phyloP scores from a whole-genome alignment of 2,797 vertebrate species.

The Threskiornis aethiopicus region DNA sequence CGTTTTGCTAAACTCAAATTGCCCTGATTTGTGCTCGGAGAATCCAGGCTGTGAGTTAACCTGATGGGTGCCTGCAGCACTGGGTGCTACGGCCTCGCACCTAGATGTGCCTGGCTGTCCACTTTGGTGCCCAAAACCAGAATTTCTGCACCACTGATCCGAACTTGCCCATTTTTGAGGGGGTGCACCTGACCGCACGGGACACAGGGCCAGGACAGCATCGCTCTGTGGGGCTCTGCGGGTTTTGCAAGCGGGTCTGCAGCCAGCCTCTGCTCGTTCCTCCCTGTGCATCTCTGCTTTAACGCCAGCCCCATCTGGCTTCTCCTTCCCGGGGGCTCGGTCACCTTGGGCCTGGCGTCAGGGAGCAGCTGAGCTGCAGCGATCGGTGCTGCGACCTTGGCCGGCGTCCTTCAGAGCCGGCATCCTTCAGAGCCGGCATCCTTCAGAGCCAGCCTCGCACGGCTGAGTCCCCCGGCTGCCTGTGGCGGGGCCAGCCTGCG shows the following conservation, averaged over 20 bases:
- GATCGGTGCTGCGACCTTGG: background rate
- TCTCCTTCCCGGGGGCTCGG: background rate
- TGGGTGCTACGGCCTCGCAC: background rate
- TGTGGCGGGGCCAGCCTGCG: fast-evolving
- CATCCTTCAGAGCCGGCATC: background rate
- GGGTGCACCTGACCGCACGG: background rate
- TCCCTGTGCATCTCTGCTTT: background rate
- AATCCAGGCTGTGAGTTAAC: conserved; percentile 7
- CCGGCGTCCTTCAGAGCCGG: background rate
- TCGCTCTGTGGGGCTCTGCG: background rate
- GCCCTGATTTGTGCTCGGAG: background rate
- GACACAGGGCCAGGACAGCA: background rate
- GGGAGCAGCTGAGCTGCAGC: background rate
- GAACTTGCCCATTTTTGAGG: background rate
- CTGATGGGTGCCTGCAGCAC: background rate
- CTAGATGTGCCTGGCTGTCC: background rate
- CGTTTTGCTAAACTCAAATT: background rate
- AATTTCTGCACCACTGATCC: background rate
- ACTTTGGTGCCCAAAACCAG: background rate
- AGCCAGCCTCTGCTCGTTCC: background rate
- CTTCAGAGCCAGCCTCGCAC: background rate
- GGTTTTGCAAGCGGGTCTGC: background rate
- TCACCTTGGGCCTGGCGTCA: background rate
- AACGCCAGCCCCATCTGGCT: background rate
- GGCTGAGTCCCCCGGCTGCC: background rate